Evolutionary conservation across 2,888 invertebrate species (phyloP), one percentile per base, ranked within the genome.

Genomic region (Isoperla grammatica): DNA sequence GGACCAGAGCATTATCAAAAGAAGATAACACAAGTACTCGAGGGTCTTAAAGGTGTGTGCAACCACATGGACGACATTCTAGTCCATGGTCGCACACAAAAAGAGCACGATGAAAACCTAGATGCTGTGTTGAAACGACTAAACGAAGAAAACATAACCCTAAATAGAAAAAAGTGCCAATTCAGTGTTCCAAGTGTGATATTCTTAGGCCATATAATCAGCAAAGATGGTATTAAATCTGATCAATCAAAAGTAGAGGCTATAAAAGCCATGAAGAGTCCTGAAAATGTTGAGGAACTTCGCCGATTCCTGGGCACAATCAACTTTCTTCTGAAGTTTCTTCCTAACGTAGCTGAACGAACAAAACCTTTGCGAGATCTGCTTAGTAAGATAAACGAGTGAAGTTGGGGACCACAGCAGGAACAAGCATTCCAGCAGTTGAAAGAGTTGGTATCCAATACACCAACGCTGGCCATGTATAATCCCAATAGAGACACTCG

Each of bases 371-470:
- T 70, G 9, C 63, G 67, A 57, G 37, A 56, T n/a, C 55, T 69
- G 13, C 29, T 68, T 19, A 68, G 67, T 59, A 65, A 65, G 1
- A 45, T 65, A 9, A 37, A 20, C 1, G 53, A 49, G 0, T 67
- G 65, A 53, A 22, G 63, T 5, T 71, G 70, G 70, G 56, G 60
- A 2, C 57, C 62, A 5, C 15, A 23, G 9, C 67, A 69, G 39
- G 17, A 66, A 39, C 43, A 63, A 50, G 66, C 69, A 0, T 71
- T 71, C 39, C 29, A 29, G 29, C 29, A 29, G 29, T 29, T 29
- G 29, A 29, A 29, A 29, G 29, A 29, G 29, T 29, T 29, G 29
- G 29, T 29, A 29, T 29, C 4, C 29, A 29, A 29, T 29, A 29
- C 29, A 29, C 29, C 29, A 29, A 29, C 29, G 8, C 29, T 29